Percentiles rank a stretch among this genome's conserved stretches.
These are phyloP conservation scores for Ditylenchus weischeri DNA, from an alignment of 2,888 invertebrate species.

Conservation along the genomic window DNA sequence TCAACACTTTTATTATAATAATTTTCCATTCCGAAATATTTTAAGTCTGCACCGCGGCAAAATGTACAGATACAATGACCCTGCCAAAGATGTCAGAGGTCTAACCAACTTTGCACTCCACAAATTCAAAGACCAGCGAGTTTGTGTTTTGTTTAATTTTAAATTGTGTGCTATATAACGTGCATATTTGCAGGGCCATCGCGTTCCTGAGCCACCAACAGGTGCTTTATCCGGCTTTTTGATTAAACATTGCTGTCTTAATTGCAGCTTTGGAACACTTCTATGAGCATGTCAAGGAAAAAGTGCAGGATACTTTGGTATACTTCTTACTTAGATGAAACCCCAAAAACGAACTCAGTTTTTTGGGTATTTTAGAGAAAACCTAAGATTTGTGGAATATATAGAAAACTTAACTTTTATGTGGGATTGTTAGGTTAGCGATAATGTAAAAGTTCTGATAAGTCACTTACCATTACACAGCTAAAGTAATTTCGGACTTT, in stretches of 20 bases:
- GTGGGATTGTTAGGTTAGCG: too few relatives aligned
- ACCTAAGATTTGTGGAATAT: background rate
- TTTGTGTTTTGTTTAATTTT: background rate
- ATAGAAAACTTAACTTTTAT: constrained; percentile 13
- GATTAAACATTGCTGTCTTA: too few relatives aligned
- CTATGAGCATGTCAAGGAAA: constrained; percentile 57
- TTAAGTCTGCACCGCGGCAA: constrained; percentile 57
- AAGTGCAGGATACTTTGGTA: constrained; percentile 50
- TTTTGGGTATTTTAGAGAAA: too few relatives aligned
- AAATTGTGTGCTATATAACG: background rate
- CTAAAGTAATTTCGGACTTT: too few relatives aligned
- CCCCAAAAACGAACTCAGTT: too few relatives aligned
- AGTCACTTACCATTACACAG: too few relatives aligned
- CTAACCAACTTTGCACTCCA: constrained; percentile 55
- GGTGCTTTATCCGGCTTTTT: background rate
- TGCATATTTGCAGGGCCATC: constrained; percentile 35
- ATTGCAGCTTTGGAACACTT: constrained; percentile 50
- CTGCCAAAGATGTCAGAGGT: constrained; percentile 55
- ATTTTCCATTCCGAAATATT: background rate
- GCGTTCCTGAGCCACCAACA: constrained; percentile 58
- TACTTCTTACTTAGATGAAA: background rate
- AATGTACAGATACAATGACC: constrained; percentile 58
- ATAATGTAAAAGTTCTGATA: too few relatives aligned
- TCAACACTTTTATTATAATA: constrained; percentile 2
- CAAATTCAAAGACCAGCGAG: constrained; percentile 55